Evolutionary conservation across 2,113 vertebrate species (phyloP), one percentile per base, ranked within the genome.

Genomic region (Tachycineta bicolor): DNA sequence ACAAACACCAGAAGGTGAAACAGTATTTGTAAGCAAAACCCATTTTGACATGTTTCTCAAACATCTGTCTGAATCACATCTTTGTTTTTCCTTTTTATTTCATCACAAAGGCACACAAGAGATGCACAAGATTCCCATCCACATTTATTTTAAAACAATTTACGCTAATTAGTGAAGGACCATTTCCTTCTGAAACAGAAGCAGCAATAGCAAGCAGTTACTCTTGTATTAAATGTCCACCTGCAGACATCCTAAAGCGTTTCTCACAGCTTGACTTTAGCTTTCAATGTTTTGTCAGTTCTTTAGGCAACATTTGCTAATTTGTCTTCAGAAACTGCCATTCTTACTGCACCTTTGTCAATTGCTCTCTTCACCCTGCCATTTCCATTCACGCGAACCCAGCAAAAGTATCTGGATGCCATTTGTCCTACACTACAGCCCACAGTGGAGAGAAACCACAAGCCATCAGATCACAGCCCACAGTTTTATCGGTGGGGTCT

Each of bases 111-210:
- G 41, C 84, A 84, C 75, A 74, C 43, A 74, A 62, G 85, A 88
- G 63, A 90, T 68, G 52, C 70, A 69, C 34, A 68, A 70, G 92
- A 91, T 60, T 95, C 56, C 49, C 63, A 55, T 68, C 25, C 63
- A 90, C 90, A 89, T 94, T 93, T 96, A 73, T 94, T 84, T 95
- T 90, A 77, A 89, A 93, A 93, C 93, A 90, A 89, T 95, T 96
- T 94, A 90, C 5, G 13, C 70, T 91, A 96, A 94, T 95, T 95
- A 97, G 92, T 69, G 73, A 95, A 95, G 94, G 94, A 86, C 67
- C 82, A 94, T 96, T 97, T 96, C 89, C 89, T 92, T 64, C 70
- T 65, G 82, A 89, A 97, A 93, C 82, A 94, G 62, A 39, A 94
- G 79, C 62, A 79, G 75, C 69, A 78, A 82, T 1, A 12, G 34